These are phyloP conservation scores for Choloepus hoffmanni DNA, from an alignment of 2,113 vertebrate species.

Conservation along the genomic window DNA sequence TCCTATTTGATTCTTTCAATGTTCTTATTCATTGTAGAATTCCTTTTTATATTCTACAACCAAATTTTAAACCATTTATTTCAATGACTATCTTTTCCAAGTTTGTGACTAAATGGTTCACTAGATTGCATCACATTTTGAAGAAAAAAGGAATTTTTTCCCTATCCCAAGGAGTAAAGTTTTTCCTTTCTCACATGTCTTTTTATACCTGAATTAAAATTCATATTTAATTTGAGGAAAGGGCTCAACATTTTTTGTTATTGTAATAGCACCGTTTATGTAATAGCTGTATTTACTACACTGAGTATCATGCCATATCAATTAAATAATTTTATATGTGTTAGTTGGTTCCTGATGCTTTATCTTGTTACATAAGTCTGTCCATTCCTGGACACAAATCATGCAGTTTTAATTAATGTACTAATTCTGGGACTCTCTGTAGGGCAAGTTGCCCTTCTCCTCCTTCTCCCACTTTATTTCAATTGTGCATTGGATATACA, in stretches of 20 bases:
- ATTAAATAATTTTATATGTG: background rate
- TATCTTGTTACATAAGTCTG: background rate
- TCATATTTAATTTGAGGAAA: background rate
- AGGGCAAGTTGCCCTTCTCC: background rate
- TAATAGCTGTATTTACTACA: background rate
- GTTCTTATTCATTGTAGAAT: background rate
- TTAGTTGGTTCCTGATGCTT: background rate
- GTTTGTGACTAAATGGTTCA: background rate
- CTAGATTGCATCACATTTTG: background rate
- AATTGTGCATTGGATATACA: background rate
- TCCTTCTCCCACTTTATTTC: background rate
- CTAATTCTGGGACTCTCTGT: background rate
- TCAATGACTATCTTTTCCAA: background rate
- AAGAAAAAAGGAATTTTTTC: background rate
- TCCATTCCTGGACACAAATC: too few species aligned
- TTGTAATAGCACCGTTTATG: background rate
- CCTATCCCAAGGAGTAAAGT: background rate
- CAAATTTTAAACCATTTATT: background rate
- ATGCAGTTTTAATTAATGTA: background rate
- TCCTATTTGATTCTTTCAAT: background rate
- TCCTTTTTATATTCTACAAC: background rate
- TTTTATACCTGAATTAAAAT: background rate
- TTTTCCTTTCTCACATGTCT: background rate
- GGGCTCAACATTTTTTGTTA: background rate
- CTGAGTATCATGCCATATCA: background rate